Conservation (phyloP, 2,113 vertebrate species). For the Ptychochromis oligacanthus region DNA sequence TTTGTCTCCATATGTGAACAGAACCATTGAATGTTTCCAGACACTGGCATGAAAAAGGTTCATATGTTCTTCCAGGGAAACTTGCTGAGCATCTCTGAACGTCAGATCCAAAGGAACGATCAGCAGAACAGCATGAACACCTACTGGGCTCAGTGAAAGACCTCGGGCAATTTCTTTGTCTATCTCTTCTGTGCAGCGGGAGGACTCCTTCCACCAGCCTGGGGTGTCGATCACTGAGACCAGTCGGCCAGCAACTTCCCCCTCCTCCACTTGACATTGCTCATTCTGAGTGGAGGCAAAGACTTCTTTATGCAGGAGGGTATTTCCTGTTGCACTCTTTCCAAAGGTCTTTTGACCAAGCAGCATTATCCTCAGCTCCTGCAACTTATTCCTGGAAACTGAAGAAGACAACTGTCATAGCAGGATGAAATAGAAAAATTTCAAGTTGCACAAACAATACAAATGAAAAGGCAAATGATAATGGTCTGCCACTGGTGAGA, state of each 20-base stretch:
- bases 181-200: not conserved
- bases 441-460: not conserved
- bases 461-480: too few species aligned
- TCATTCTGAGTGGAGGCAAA: slow-evolving; percentile 16
- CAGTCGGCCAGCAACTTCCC: not conserved
- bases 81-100: slow-evolving; percentile 27
- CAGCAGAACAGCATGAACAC: slow-evolving; percentile 57
- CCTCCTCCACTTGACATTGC: not conserved
- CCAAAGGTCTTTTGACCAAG: slow-evolving; percentile 53
- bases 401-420: not conserved
- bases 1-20: slow-evolving; percentile 60
- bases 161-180: slow-evolving; percentile 45
- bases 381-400: slow-evolving; percentile 15
- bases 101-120: slow-evolving; percentile 45
- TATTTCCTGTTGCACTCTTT: slow-evolving; percentile 58
- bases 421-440: not conserved
- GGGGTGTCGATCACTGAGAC: slow-evolving; percentile 60
- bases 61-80: slow-evolving; percentile 39
- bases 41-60: slow-evolving; percentile 36
- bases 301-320: slow-evolving; percentile 21
- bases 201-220: slow-evolving; percentile 34
- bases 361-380: slow-evolving; percentile 39
- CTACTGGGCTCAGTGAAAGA: slow-evolving; percentile 15
- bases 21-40: slow-evolving; percentile 61
- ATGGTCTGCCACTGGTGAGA: too few species aligned